A percentile compares a stretch with the other conserved stretches of the same genome.
Conservation (phyloP, 2,797 vertebrate species). For the Crenichthys baileyi region DNA sequence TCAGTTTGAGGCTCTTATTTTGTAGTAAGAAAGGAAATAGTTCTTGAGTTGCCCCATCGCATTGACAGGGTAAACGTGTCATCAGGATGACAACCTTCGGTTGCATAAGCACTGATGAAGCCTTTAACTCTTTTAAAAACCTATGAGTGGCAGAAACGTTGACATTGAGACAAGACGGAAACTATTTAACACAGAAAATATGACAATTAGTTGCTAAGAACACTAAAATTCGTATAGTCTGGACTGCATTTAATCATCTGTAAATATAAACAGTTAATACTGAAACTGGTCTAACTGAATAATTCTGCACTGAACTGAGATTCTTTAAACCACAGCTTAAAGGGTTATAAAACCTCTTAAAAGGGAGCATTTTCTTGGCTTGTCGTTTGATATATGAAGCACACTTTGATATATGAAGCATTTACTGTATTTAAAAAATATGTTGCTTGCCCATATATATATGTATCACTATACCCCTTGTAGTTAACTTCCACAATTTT, state of each 20-base stretch:
- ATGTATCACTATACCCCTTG: background rate
- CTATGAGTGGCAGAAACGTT: background rate
- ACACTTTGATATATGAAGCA: background rate
- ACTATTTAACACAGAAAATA: background rate
- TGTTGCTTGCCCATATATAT: background rate
- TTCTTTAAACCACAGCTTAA: background rate
- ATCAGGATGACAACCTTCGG: background rate
- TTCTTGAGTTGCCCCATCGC: too few relatives aligned
- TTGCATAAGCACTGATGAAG: background rate
- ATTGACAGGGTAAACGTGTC: too few relatives aligned
- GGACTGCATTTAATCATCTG: background rate
- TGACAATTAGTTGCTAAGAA: background rate
- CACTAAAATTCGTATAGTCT: background rate
- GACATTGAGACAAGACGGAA: background rate
- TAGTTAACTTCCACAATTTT: background rate
- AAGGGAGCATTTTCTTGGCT: background rate
- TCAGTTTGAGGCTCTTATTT: background rate
- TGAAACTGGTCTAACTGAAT: background rate
- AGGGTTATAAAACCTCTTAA: background rate
- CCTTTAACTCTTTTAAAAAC: background rate
- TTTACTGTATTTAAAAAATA: background rate
- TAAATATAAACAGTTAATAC: background rate
- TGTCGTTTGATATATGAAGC: background rate
- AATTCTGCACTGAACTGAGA: background rate
- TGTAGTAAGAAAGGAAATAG: background rate